Base-by-base conservation (phyloP, 2,888 invertebrate species). In the Ormia ochracea region DNA sequence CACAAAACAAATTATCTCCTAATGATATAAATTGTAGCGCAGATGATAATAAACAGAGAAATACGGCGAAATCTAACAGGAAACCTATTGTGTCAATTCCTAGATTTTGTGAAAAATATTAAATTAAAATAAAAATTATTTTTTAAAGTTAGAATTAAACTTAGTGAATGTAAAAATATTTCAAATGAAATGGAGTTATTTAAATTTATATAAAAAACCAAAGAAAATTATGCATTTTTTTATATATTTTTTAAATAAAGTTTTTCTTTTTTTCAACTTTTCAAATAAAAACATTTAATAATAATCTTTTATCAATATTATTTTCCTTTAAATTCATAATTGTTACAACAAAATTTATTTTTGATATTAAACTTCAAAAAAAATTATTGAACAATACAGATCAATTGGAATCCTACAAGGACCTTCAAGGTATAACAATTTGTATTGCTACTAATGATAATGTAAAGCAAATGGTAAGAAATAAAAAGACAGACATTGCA, bases 331-430 rank as follows among this genome's bases (percentile, higher is more conserved):
- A 72, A 72, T 52, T 66, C 12, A 63, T 14, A 66, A 52, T 61
- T 48, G 48, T 41, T 31, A 31, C 6, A 43, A 28, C 5, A 21
- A 63, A 36, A 43, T 23, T 2, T 43, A 48, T 10, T 83, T 84
- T 84, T 6, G 14, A 33, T 84, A 6, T 23, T 4, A 43, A 72
- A 58, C 38, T 12, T 23, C 6, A 4, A 31, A 5, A 41, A 61
- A 59, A 33, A 58, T 2, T 85, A 83, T 70, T 56, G 81, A 76
- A 59, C 50, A 73, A 81, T 83, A 88, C 87, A 89, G 90, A 89
- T 90, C 84, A 90, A 90, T 89, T 90, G 90, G 90, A 89, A 90
- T 87, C 90, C 90, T 83, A 89, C 90, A 85, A 90, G 90, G 89
- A 90, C 90, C 84, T 90, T 90, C 85, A 90, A 90, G 90, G 90